Percentiles rank a stretch among this genome's conserved stretches.
Conservation (phyloP, 2,888 invertebrate species). For the Aphodius granarius region DNA sequence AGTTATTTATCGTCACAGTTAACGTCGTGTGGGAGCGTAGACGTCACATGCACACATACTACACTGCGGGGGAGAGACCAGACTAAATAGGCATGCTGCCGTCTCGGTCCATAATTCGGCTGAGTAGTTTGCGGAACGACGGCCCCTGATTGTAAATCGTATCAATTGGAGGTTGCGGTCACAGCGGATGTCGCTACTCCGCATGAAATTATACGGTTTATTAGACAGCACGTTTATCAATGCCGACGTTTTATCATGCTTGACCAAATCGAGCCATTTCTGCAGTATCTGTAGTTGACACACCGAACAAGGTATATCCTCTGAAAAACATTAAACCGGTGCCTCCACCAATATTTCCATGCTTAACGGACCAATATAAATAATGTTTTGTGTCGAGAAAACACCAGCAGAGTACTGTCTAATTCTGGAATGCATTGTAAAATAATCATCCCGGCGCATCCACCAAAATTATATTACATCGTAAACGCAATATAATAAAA, state of each 20-base stretch:
- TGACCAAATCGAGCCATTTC: background rate
- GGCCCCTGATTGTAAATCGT: constrained; percentile 25
- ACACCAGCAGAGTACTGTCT: too few relatives aligned
- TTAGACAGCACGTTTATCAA: constrained; percentile 11
- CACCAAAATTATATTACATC: too few relatives aligned
- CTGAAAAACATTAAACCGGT: too few relatives aligned
- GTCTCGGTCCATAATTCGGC: constrained; percentile 12
- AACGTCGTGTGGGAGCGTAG: constrained; percentile 1
- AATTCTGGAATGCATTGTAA: too few relatives aligned
- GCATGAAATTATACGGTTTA: constrained; percentile 27
- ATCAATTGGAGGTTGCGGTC: constrained; percentile 27
- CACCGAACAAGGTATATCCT: background rate
- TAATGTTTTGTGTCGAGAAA: too few relatives aligned
- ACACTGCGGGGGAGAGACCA: background rate
- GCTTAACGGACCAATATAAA: too few relatives aligned
- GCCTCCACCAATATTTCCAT: too few relatives aligned
- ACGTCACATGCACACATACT: background rate
- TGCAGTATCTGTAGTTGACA: background rate
- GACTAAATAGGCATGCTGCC: background rate
- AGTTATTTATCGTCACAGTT: constrained; percentile 13
- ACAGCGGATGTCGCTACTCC: constrained; percentile 23
- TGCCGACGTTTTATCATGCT: background rate
- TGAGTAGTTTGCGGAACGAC: constrained; percentile 13
- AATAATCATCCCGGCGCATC: too few relatives aligned
- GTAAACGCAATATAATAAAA: too few relatives aligned